These are phyloP conservation scores for Diprion similis DNA, from an alignment of 1,140 invertebrate genomes.

Conservation along the genomic window DNA sequence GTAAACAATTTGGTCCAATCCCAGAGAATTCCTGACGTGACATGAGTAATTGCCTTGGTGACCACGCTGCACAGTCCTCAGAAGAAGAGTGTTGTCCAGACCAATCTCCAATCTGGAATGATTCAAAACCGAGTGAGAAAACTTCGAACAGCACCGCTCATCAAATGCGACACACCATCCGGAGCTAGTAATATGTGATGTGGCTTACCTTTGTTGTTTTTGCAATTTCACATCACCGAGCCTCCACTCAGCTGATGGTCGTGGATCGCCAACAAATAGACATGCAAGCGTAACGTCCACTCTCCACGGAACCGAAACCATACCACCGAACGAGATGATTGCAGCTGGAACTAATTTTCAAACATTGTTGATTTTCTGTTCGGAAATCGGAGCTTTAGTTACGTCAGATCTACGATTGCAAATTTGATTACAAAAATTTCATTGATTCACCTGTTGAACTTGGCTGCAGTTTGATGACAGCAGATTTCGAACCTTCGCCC, in stretches of 20 bases:
- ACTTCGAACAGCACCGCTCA: not conserved
- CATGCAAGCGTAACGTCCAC: conserved; percentile 67
- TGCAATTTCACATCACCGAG: conserved; percentile 55
- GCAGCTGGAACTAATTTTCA: conserved; percentile 65
- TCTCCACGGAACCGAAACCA: conserved; percentile 61
- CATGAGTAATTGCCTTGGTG: conserved; percentile 75
- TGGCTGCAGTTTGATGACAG: conserved; percentile 62
- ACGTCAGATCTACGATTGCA: too few species aligned
- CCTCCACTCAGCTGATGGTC: conserved; percentile 63
- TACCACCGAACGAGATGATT: conserved; percentile 68
- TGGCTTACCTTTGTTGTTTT: conserved; percentile 47
- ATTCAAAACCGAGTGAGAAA: conserved; percentile 21
- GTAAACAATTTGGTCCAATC: conserved; percentile 69
- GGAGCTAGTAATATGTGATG: not conserved
- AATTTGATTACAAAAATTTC: conserved; percentile 7
- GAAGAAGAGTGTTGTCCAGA: conserved; percentile 66
- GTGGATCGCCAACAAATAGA: conserved; percentile 66
- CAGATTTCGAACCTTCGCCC: conserved; percentile 65
- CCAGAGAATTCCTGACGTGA: conserved; percentile 66
- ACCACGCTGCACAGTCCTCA: conserved; percentile 64
- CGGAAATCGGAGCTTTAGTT: not conserved
- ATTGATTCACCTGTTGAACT: conserved; percentile 50
- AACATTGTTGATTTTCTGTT: conserved; percentile 19
- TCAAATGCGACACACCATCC: not conserved
- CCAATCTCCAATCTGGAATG: conserved; percentile 58